phyloP scores from a whole-genome alignment of 2,888 invertebrate genomes.

The Agapostemon virescens region DNA sequence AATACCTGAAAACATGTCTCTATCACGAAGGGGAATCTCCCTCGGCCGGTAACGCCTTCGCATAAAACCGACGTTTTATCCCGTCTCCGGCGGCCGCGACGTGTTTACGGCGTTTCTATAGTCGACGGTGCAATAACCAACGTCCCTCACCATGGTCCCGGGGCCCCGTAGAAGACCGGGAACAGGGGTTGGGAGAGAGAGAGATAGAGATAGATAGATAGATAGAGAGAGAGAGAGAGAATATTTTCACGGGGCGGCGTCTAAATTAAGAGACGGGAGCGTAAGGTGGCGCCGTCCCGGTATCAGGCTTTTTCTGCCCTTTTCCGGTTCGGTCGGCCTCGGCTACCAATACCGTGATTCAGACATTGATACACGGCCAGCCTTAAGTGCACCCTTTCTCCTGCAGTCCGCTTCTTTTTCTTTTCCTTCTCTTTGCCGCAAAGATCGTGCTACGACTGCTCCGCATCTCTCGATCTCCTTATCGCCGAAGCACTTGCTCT shows the following conservation, averaged over 20 bases:
- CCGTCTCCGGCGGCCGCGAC: slow-evolving; percentile 72
- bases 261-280: slow-evolving; percentile 65
- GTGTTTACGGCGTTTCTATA: slow-evolving; percentile 78
- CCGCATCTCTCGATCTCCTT: not conserved
- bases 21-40: slow-evolving; percentile 78
- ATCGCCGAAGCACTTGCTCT: not conserved
- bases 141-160: slow-evolving; percentile 35
- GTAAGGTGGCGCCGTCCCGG: slow-evolving; percentile 61
- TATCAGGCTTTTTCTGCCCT: slow-evolving; percentile 57
- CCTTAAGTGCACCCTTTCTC: slow-evolving; percentile 45
- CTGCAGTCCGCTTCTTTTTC: not conserved
- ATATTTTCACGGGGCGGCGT: slow-evolving; percentile 68
- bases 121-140: slow-evolving; percentile 69
- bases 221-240: slow-evolving; percentile 35
- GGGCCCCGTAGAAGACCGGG: slow-evolving; percentile 25
- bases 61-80: slow-evolving; percentile 79
- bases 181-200: not conserved
- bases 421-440: not conserved
- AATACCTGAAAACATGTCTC: slow-evolving; percentile 80
- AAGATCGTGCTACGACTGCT: not conserved
- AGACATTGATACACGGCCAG: slow-evolving; percentile 31
- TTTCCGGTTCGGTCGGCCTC: slow-evolving; percentile 58
- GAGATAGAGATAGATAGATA: too few relatives aligned
- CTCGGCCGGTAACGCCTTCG: slow-evolving; percentile 76
- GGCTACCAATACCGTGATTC: slow-evolving; percentile 43